phyloP scores from a whole-genome alignment of 2,888 invertebrate genomes.

The Nomada ferruginata region DNA sequence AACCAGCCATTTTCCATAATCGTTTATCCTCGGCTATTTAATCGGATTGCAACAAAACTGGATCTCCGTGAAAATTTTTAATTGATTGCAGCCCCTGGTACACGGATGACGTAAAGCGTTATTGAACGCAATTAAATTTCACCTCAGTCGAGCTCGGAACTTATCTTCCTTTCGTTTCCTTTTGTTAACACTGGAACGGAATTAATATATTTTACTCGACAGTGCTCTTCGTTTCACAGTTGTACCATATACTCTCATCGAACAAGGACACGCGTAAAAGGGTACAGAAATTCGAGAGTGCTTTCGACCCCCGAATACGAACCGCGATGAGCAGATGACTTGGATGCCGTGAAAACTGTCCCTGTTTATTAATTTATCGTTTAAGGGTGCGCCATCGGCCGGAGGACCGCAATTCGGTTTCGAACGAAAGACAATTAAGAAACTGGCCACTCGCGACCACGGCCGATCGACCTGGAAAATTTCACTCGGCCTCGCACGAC shows the following conservation, averaged over 20 bases:
- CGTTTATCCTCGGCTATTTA: slow-evolving; percentile 8
- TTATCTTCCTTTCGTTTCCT: background rate
- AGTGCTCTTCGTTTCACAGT: background rate
- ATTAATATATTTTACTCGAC: background rate
- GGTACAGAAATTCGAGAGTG: slow-evolving; percentile 4
- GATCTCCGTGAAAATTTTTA: background rate
- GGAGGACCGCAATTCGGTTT: slow-evolving; percentile 53
- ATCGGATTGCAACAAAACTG: background rate
- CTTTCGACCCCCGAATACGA: background rate
- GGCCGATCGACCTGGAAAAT: slow-evolving; percentile 46
- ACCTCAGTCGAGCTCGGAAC: background rate
- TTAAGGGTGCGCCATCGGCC: slow-evolving; percentile 42
- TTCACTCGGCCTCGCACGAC: slow-evolving; percentile 26
- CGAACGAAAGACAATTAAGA: slow-evolving; percentile 60
- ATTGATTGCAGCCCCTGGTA: background rate
- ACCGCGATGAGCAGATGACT: slow-evolving; percentile 31
- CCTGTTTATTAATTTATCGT: slow-evolving; percentile 62
- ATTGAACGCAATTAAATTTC: background rate
- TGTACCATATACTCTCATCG: background rate
- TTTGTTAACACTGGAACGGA: too few relatives aligned
- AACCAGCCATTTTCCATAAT: slow-evolving; percentile 25
- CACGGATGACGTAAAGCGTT: background rate
- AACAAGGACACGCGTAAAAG: background rate
- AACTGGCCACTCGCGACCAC: slow-evolving; percentile 37
- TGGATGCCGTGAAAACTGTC: slow-evolving; percentile 47